Evolutionary conservation across 30 jellyfish, hydroid and myxozoan genomes (phyloP).

Genomic region (Aurelia sp.): DNA sequence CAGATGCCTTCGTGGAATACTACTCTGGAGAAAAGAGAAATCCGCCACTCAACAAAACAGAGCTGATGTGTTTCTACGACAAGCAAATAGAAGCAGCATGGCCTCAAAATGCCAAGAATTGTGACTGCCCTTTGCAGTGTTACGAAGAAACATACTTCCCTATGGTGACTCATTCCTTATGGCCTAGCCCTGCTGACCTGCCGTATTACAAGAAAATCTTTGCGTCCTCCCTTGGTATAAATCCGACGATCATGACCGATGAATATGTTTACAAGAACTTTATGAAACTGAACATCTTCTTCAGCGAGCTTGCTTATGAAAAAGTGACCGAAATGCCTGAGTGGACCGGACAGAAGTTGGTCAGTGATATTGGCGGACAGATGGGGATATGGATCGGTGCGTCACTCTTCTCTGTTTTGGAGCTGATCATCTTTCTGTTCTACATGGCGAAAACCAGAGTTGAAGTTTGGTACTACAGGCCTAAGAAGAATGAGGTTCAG

Average conservation of each 20-base stretch:
- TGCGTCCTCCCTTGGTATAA: slow-evolving; percentile 64
- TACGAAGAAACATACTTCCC: slow-evolving; percentile 54
- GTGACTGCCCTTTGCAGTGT: slow-evolving; percentile 66
- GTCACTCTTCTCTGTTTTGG: slow-evolving; percentile 62
- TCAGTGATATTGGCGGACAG: slow-evolving; percentile 74
- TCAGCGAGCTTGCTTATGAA: slow-evolving; percentile 68
- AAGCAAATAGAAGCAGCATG: slow-evolving; percentile 74
- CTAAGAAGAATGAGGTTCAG: slow-evolving; percentile 3
- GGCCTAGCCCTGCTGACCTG: slow-evolving; percentile 66
- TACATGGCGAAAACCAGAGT: slow-evolving; percentile 38
- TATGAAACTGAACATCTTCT: slow-evolving; percentile 55
- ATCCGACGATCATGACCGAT: slow-evolving; percentile 55
- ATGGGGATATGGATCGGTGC: slow-evolving; percentile 82
- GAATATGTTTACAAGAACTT: slow-evolving; percentile 54
- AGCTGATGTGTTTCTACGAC: slow-evolving; percentile 50
- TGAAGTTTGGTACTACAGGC: background rate
- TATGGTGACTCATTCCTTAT: slow-evolving; percentile 44
- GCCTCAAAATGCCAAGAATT: slow-evolving; percentile 60
- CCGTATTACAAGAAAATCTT: slow-evolving; percentile 67
- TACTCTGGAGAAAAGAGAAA: slow-evolving; percentile 61
- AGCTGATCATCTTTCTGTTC: slow-evolving; percentile 54
- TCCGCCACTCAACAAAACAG: slow-evolving; percentile 61
- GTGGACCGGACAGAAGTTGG: slow-evolving; percentile 66
- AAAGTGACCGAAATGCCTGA: slow-evolving; percentile 60
- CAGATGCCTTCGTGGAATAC: slow-evolving; percentile 67